phyloP scores from a whole-genome alignment of 2,113 vertebrate species.

The Plotosus lineatus region DNA sequence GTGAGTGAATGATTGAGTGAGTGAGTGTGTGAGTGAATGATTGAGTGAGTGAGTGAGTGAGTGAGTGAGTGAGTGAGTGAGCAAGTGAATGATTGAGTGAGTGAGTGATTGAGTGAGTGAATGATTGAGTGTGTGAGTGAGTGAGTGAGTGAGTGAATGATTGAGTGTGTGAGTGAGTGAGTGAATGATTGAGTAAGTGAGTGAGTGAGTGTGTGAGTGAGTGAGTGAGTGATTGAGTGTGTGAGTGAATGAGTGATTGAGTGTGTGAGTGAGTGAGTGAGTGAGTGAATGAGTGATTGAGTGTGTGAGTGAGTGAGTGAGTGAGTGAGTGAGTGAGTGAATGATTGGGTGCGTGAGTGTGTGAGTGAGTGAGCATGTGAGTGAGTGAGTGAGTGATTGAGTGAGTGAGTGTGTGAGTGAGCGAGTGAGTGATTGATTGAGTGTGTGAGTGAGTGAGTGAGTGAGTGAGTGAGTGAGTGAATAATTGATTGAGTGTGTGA shows the following conservation, averaged over 20 bases:
- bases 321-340: background rate
- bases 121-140: constrained; percentile 3
- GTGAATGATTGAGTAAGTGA: background rate
- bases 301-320: background rate
- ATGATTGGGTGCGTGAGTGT: too few species aligned
- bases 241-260: background rate
- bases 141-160: constrained; percentile 18
- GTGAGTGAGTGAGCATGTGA: background rate
- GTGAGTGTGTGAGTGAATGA: background rate
- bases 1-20: background rate
- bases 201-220: background rate
- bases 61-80: constrained; percentile 22
- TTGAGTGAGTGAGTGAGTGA: constrained; percentile 6
- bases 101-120: background rate
- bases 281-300: constrained; percentile 7
- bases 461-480: too few species aligned
- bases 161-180: background rate
- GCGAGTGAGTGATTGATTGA: background rate
- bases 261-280: constrained; percentile 13
- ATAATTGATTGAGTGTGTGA: too few species aligned
- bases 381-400: constrained; percentile 7
- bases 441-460: background rate
- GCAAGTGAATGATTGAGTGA: background rate
- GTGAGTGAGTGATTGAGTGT: too few species aligned
- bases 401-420: constrained; percentile 19